These are phyloP conservation scores for Tachuris rubrigastra DNA, from an alignment of 2,113 vertebrate genomes.

Conservation along the genomic window DNA sequence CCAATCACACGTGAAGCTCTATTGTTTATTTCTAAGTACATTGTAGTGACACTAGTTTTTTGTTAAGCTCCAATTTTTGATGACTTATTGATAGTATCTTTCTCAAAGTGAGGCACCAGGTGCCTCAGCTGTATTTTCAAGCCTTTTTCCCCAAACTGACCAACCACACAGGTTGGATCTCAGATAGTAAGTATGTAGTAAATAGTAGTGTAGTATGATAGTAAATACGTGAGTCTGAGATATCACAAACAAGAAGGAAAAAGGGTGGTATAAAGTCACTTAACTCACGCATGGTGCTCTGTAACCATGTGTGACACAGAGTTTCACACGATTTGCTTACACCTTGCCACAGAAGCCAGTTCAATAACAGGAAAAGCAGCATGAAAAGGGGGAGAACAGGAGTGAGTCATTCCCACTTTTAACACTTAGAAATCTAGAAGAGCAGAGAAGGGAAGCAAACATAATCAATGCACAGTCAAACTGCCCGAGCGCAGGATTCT, in stretches of 20 bases:
- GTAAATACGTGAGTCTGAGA: not conserved
- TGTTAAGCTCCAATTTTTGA: not conserved
- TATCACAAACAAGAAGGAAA: not conserved
- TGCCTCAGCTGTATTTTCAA: not conserved
- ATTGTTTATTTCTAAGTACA: not conserved
- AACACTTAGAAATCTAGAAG: not conserved
- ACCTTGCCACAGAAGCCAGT: not conserved
- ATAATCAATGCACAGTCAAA: not conserved
- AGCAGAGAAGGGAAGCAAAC: not conserved
- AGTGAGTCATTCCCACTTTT: not conserved
- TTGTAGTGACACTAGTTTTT: not conserved
- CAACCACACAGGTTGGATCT: not conserved
- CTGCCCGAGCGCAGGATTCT: not conserved
- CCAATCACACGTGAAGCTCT: fast-evolving
- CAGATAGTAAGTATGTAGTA: too few relatives aligned
- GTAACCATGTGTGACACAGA: not conserved
- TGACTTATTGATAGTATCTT: not conserved
- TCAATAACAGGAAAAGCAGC: not conserved
- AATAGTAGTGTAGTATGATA: too few relatives aligned
- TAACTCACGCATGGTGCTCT: not conserved
- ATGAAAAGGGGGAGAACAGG: not conserved
- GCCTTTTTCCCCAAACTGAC: not conserved
- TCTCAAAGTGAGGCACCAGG: not conserved
- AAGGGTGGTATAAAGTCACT: not conserved
- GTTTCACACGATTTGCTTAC: not conserved